These are phyloP conservation scores for Ruditapes philippinarum DNA, from an alignment of 1,140 invertebrate species.

Conservation along the genomic window DNA sequence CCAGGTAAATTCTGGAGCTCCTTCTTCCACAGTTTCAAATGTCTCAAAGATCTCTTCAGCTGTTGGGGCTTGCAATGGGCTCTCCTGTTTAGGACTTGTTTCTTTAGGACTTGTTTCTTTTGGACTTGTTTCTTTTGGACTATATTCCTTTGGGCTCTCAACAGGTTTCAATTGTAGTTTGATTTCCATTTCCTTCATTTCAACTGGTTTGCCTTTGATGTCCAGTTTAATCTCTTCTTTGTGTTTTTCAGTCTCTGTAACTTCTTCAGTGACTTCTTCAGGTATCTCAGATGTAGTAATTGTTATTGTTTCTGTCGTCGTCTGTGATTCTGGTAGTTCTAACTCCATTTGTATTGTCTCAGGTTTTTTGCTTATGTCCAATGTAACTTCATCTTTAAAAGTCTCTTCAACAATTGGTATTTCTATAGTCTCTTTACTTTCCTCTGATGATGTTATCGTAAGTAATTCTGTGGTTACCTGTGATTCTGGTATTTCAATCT, in stretches of 20 bases:
- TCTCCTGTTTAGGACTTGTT: conserved; percentile 12
- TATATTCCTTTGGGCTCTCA: conserved; percentile 9
- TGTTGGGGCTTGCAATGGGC: conserved; percentile 52
- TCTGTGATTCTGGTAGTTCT: conserved; percentile 9
- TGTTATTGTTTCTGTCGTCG: background rate
- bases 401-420: conserved; percentile 61
- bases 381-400: conserved; percentile 57
- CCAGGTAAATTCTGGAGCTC: conserved; percentile 92
- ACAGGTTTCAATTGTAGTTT: conserved; percentile 22
- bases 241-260: conserved; percentile 60
- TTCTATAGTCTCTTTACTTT: conserved; percentile 47
- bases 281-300: conserved; percentile 9
- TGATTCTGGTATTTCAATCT: conserved; percentile 36
- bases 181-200: conserved; percentile 52
- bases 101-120: conserved; percentile 50
- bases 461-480: conserved; percentile 42
- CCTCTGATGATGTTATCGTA: background rate
- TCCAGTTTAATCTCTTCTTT: conserved; percentile 76
- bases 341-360: conserved; percentile 49
- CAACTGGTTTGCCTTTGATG: conserved; percentile 66
- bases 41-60: conserved; percentile 75
- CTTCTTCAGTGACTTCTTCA: conserved; percentile 31
- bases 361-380: conserved; percentile 53
- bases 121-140: conserved; percentile 45
- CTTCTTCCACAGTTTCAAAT: conserved; percentile 86